phyloP scores from a whole-genome alignment of 2,113 vertebrate genomes.

The Pluvialis apricaria region DNA sequence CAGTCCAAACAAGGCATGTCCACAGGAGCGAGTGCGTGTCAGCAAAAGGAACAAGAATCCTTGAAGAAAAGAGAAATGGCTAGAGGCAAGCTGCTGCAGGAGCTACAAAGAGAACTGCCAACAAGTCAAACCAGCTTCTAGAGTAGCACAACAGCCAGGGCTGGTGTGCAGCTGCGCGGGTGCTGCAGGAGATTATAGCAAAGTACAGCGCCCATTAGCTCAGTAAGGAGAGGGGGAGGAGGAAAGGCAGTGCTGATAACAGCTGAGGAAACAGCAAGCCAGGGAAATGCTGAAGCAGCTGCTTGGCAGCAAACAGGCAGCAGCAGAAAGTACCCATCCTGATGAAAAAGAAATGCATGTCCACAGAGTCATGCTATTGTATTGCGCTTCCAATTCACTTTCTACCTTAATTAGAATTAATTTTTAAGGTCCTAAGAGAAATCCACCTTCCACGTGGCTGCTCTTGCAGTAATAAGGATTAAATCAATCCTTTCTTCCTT shows the following conservation, averaged over 20 bases:
- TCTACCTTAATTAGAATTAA: constrained; percentile 19
- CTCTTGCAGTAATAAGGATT: constrained; percentile 26
- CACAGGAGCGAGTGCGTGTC: not conserved
- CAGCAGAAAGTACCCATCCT: not conserved
- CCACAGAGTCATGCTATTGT: not conserved
- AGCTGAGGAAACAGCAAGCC: not conserved
- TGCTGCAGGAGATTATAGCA: not conserved
- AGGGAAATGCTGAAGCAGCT: not conserved
- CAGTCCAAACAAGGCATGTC: not conserved
- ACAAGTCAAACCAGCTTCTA: not conserved
- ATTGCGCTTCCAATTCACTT: not conserved
- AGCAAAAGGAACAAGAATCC: not conserved
- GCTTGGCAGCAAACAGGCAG: not conserved
- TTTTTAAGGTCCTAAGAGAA: constrained; percentile 36
- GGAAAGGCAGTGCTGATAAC: not conserved
- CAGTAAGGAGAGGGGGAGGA: not conserved
- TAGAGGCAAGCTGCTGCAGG: not conserved
- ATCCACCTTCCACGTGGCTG: not conserved
- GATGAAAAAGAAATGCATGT: not conserved
- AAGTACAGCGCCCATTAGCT: not conserved
- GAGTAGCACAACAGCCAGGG: not conserved
- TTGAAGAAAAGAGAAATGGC: not conserved
- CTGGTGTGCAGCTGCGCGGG: not conserved
- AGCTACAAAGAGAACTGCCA: not conserved
- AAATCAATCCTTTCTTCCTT: constrained; percentile 38